Percentiles rank a stretch among this genome's conserved stretches.
phyloP scores from a whole-genome alignment of 1,140 invertebrate genomes.

The Drosophila mauritiana region DNA sequence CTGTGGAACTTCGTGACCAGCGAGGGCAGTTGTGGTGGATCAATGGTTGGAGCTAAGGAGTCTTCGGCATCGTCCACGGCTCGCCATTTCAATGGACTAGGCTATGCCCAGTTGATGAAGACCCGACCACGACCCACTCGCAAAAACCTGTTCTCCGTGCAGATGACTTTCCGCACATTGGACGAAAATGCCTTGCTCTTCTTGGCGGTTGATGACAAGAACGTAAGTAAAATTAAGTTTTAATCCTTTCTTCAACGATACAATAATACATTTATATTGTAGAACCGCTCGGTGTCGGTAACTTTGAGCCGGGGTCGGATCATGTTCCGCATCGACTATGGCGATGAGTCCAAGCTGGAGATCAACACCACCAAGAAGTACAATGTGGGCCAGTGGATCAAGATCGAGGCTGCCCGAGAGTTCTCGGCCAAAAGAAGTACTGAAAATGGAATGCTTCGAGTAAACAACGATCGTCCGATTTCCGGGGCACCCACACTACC shows the following conservation, averaged over 20 bases:
- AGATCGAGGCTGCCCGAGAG: conserved; percentile 88
- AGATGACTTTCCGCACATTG: conserved; percentile 92
- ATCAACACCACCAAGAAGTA: conserved; percentile 90
- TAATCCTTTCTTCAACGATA: background rate
- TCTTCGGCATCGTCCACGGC: conserved; percentile 66
- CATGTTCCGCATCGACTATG: conserved; percentile 90
- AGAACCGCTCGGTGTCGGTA: conserved; percentile 92
- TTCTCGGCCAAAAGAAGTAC: conserved; percentile 86
- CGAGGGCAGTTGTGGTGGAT: conserved; percentile 87
- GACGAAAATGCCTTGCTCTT: conserved; percentile 96
- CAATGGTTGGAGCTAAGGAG: conserved; percentile 77
- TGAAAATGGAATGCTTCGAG: conserved; percentile 88
- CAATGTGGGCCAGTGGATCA: conserved; percentile 93
- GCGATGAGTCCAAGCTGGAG: conserved; percentile 87
- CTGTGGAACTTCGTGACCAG: conserved; percentile 93
- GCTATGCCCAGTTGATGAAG: conserved; percentile 90
- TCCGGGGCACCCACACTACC: conserved; percentile 87
- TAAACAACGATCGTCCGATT: conserved; percentile 89
- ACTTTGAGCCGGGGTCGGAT: conserved; percentile 91
- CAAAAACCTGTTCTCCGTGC: conserved; percentile 90
- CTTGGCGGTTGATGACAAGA: conserved; percentile 90
- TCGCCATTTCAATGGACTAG: conserved; percentile 90
- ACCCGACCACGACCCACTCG: conserved; percentile 88
- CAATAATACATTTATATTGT: background rate
- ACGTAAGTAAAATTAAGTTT: conserved; percentile 84